These are phyloP conservation scores for Pangasianodon gigas DNA, from an alignment of 2,113 vertebrate genomes.

Conservation along the genomic window DNA sequence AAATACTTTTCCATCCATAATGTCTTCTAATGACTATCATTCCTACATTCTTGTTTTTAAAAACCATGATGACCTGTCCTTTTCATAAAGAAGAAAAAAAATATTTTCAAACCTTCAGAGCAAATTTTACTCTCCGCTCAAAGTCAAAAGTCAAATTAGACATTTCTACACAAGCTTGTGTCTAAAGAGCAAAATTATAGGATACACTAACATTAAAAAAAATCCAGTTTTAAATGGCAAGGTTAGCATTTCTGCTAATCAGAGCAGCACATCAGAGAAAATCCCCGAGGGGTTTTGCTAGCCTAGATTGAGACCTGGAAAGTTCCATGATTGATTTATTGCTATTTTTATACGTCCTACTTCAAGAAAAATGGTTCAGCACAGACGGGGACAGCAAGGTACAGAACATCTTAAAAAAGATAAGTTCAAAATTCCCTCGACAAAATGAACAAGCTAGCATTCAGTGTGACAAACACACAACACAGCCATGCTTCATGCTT, in stretches of 20 bases:
- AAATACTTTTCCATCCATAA: neutral
- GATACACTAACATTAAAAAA: neutral
- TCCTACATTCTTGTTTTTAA: neutral
- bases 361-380: slow-evolving; percentile 69
- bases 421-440: slow-evolving; percentile 11
- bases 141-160: neutral
- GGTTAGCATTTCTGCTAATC: slow-evolving; percentile 41
- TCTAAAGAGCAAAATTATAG: slow-evolving; percentile 6
- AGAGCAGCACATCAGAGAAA: slow-evolving; percentile 54
- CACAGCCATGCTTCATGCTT: neutral
- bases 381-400: slow-evolving; percentile 56
- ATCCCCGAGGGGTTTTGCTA: slow-evolving; percentile 67
- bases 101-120: neutral
- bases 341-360: slow-evolving; percentile 80
- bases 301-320: slow-evolving; percentile 72
- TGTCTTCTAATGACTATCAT: neutral
- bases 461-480: slow-evolving; percentile 22
- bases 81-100: neutral
- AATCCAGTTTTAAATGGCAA: neutral
- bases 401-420: slow-evolving; percentile 46
- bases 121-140: neutral
- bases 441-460: slow-evolving; percentile 21
- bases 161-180: neutral
- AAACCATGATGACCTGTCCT: neutral
- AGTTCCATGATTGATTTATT: slow-evolving; percentile 75